Evolutionary conservation across 2,113 vertebrate genomes (phyloP).

Genomic region (Psittacula cyanocephala): DNA sequence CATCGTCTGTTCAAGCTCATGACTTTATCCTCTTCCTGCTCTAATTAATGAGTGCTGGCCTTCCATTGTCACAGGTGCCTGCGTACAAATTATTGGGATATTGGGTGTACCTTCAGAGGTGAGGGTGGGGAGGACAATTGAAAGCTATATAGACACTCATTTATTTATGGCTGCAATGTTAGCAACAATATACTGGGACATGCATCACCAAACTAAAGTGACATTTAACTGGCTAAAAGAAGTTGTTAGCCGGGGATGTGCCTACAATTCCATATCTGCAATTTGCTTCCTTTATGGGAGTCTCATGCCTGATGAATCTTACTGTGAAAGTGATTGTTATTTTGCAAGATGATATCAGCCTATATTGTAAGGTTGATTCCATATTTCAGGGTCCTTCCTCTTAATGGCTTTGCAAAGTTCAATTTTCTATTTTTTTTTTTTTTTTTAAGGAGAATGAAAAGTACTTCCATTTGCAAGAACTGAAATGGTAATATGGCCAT

Average conservation of each 20-base stretch:
- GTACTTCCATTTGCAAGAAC: neutral
- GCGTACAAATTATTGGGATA: neutral
- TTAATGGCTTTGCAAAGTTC: neutral
- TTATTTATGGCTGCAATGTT: neutral
- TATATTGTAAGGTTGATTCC: neutral
- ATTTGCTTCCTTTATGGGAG: neutral
- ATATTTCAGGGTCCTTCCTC: neutral
- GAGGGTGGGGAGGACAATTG: neutral
- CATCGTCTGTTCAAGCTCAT: neutral
- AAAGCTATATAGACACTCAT: neutral
- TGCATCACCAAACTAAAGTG: neutral
- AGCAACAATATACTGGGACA: neutral
- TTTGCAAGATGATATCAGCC: neutral
- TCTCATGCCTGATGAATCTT: neutral
- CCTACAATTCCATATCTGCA: neutral
- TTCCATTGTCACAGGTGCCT: neutral
- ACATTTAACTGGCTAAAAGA: neutral
- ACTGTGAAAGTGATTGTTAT: neutral
- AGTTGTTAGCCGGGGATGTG: rapidly evolving
- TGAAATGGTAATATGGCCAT: neutral
- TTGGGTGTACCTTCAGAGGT: neutral
- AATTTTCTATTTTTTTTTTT: neutral
- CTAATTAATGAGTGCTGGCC: neutral
- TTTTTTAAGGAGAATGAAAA: neutral
- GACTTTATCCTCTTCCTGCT: neutral